Conservation (phyloP, 2,888 invertebrate species). For the Hoplodrina ambigua region DNA sequence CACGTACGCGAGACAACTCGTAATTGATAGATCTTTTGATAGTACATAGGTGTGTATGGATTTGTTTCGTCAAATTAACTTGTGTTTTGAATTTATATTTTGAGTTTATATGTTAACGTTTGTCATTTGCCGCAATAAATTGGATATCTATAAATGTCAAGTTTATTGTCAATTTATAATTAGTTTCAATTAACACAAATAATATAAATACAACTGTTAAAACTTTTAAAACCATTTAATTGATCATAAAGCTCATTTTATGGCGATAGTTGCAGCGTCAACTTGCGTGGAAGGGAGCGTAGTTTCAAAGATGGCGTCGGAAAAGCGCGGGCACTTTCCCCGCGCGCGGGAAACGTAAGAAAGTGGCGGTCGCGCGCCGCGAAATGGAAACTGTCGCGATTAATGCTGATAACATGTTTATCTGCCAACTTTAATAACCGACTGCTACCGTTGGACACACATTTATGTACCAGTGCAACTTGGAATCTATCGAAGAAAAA, state of each 20-base stretch:
- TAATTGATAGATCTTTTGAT: constrained; percentile 49
- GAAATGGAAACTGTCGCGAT: constrained; percentile 89
- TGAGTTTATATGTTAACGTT: not conserved
- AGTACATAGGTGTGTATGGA: constrained; percentile 21
- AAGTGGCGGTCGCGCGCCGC: constrained; percentile 81
- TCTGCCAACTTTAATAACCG: constrained; percentile 73
- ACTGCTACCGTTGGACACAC: constrained; percentile 27
- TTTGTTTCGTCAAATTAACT: constrained; percentile 29
- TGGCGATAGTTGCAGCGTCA: constrained; percentile 44
- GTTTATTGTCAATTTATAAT: not conserved
- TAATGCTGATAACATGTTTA: constrained; percentile 83
- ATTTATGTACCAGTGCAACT: constrained; percentile 19
- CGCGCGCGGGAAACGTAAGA: constrained; percentile 89
- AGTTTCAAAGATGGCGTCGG: constrained; percentile 87
- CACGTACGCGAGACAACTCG: constrained; percentile 54
- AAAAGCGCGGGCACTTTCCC: constrained; percentile 89
- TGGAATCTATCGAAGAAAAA: constrained; percentile 6
- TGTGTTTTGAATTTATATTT: not conserved
- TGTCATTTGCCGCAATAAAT: not conserved
- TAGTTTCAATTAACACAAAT: constrained; percentile 3
- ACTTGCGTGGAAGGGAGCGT: constrained; percentile 65
- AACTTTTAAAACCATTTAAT: constrained; percentile 19
- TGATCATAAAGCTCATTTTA: constrained; percentile 42
- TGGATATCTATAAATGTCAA: not conserved
- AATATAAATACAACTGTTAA: not conserved